A percentile compares a stretch with the other conserved stretches of the same genome.
phyloP scores from a whole-genome alignment of 1,140 invertebrate species.

The Geopemphigus sp. region DNA sequence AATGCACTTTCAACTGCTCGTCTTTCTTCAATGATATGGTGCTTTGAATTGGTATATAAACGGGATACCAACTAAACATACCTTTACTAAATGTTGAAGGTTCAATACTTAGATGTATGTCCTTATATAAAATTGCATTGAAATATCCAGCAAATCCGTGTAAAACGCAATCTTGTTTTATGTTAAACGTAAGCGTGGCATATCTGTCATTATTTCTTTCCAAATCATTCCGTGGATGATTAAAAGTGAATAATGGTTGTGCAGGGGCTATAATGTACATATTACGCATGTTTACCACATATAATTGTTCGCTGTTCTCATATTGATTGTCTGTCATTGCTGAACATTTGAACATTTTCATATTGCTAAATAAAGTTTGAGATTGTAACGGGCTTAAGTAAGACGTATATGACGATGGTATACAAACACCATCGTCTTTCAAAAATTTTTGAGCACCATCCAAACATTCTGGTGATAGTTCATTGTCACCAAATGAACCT shows the following conservation, averaged over 20 bases:
- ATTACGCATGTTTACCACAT: slow-evolving; percentile 91
- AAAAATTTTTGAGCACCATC: slow-evolving; percentile 89
- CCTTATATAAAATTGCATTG: slow-evolving; percentile 81
- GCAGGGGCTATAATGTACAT: slow-evolving; percentile 78
- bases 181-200: slow-evolving; percentile 68
- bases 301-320: slow-evolving; percentile 74
- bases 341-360: slow-evolving; percentile 54
- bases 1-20: slow-evolving; percentile 73
- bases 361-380: slow-evolving; percentile 73
- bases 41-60: slow-evolving; percentile 80
- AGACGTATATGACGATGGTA: slow-evolving; percentile 87
- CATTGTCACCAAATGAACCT: slow-evolving; percentile 98
- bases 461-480: slow-evolving; percentile 96
- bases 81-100: slow-evolving; percentile 82
- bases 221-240: slow-evolving; percentile 75
- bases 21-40: slow-evolving; percentile 66
- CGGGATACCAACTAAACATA: slow-evolving; percentile 98
- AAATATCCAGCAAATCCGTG: slow-evolving; percentile 97
- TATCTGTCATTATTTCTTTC: slow-evolving; percentile 70
- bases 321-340: slow-evolving; percentile 56
- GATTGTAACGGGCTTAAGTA: slow-evolving; percentile 85
- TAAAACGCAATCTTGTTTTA: slow-evolving; percentile 72
- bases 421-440: slow-evolving; percentile 87
- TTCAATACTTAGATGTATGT: slow-evolving; percentile 84
- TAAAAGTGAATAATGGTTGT: slow-evolving; percentile 81